Conservation (phyloP, 2,888 invertebrate genomes). For the Xylota segnis region DNA sequence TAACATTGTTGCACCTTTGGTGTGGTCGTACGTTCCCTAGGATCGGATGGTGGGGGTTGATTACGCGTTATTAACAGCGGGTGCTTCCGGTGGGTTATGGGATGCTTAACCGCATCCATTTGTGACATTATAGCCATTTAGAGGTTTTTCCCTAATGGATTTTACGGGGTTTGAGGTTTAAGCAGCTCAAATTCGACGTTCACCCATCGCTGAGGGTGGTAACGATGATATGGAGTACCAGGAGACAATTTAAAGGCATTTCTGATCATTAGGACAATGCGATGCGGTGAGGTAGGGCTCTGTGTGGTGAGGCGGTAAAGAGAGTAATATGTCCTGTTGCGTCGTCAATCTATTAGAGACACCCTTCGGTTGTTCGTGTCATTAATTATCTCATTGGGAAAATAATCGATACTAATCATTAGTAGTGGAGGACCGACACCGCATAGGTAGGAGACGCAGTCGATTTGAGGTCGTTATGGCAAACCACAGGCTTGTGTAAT, state of each 20-base stretch:
- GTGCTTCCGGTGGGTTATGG: slow-evolving; percentile 38
- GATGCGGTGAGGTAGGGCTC: slow-evolving; percentile 5
- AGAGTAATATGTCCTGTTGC: slow-evolving; percentile 11
- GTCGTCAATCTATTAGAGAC: slow-evolving; percentile 7
- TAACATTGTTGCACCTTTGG: slow-evolving; percentile 19
- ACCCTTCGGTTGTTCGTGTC: slow-evolving; percentile 8
- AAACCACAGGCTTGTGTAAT: background rate
- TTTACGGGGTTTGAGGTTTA: slow-evolving; percentile 24
- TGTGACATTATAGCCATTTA: slow-evolving; percentile 44
- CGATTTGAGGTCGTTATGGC: background rate
- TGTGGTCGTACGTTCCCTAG: slow-evolving; percentile 1
- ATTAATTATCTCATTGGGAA: slow-evolving; percentile 16
- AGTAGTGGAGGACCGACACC: background rate
- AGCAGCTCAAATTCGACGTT: background rate
- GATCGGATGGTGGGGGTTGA: slow-evolving; percentile 1
- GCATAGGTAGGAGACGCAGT: background rate
- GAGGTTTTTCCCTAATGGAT: slow-evolving; percentile 53
- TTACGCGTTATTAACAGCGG: slow-evolving; percentile 33
- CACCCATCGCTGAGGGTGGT: background rate
- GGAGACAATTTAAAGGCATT: slow-evolving; percentile 3
- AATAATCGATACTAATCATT: slow-evolving; percentile 1
- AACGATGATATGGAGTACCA: background rate
- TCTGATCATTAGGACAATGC: slow-evolving; percentile 15
- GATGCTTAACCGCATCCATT: slow-evolving; percentile 47
- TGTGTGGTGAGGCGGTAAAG: background rate